phyloP scores from a whole-genome alignment of 2,797 vertebrate species.

The Myotis daubentonii region DNA sequence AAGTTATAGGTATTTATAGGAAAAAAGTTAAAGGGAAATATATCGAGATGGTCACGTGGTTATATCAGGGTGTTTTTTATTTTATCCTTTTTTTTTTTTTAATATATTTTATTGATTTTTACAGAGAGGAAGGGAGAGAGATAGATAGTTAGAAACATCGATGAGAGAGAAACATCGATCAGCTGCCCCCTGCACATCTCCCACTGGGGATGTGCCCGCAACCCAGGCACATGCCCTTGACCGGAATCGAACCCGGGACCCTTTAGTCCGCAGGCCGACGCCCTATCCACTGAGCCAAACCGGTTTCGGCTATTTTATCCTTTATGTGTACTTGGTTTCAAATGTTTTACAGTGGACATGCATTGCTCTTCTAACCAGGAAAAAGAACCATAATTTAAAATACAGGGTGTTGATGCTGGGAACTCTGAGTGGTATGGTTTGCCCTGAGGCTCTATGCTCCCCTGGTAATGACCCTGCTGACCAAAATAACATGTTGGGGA shows the following conservation, averaged over 20 bases:
- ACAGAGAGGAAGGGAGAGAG: no score
- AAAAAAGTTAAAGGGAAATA: constrained; percentile 12
- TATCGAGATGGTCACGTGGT: neutral
- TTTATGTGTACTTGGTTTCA: neutral
- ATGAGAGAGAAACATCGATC: no score
- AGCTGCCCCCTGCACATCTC: no score
- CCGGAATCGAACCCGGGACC: no score
- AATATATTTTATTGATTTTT: no score
- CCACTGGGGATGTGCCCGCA: no score
- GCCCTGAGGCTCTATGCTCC: neutral
- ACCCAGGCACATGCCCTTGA: no score
- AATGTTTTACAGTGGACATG: constrained; percentile 1
- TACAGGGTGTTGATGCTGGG: neutral
- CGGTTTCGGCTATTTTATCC: neutral
- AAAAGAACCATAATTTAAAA: constrained; percentile 23
- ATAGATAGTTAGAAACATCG: no score
- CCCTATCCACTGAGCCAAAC: no score
- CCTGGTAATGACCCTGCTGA: neutral
- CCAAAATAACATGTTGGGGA: neutral
- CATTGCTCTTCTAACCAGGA: constrained; percentile 18
- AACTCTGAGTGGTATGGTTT: neutral
- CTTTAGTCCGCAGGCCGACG: no score
- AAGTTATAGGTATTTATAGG: neutral
- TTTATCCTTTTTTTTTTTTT: neutral
- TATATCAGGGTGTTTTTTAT: neutral